Evolutionary conservation across 2,888 invertebrate genomes (phyloP).

Genomic region (Automeris io): DNA sequence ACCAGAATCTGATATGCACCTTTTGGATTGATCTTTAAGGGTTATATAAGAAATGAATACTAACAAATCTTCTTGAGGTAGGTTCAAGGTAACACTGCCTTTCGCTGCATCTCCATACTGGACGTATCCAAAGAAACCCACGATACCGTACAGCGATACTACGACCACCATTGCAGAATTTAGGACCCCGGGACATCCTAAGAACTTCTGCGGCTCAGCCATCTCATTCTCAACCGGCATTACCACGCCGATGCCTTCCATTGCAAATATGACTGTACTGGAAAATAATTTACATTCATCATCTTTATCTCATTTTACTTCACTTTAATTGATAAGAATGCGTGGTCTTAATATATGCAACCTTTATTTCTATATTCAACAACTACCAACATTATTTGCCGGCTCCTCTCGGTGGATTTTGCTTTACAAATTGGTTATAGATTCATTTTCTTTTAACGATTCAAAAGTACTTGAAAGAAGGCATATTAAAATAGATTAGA

Average conservation of each 20-base stretch:
- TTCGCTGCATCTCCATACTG: constrained; percentile 85
- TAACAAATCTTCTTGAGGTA: constrained; percentile 83
- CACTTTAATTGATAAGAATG: not conserved
- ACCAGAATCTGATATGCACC: no score
- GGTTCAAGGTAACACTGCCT: constrained; percentile 89
- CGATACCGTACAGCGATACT: constrained; percentile 84
- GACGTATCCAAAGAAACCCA: constrained; percentile 95
- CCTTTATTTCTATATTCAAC: not conserved
- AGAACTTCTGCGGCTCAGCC: constrained; percentile 87
- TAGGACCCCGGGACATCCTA: constrained; percentile 89
- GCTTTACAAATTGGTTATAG: no score
- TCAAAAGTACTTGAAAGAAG: no score
- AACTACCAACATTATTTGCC: not conserved
- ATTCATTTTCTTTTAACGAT: no score
- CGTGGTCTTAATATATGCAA: no score
- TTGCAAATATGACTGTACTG: constrained; percentile 96
- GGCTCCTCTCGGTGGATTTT: no score
- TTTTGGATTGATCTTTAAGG: no score
- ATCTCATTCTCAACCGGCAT: constrained; percentile 97
- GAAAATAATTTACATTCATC: not conserved
- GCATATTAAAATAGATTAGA: no score
- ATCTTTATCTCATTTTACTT: not conserved
- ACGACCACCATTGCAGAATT: constrained; percentile 92
- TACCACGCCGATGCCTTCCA: constrained; percentile 96
- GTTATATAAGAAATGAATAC: no score